These are phyloP conservation scores for Petrocephalus schoutedeni DNA, from an alignment of 2,797 vertebrate species.

Conservation along the genomic window DNA sequence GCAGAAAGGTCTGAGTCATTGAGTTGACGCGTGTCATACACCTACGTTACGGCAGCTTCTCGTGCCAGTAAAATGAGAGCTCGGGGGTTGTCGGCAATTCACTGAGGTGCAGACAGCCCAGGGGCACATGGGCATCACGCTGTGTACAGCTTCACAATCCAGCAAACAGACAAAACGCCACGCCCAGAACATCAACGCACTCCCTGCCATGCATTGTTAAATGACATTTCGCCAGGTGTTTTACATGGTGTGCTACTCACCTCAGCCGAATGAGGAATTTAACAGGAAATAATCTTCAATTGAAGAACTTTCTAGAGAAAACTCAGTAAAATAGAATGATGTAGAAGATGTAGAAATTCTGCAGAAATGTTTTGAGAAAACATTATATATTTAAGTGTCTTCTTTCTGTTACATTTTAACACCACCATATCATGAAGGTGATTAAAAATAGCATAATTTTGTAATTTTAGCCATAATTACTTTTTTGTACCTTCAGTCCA, in stretches of 20 bases:
- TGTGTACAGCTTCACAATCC: neutral
- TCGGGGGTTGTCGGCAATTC: neutral
- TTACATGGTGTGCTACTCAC: neutral
- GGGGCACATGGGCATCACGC: neutral
- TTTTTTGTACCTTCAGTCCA: neutral
- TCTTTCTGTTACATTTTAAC: neutral
- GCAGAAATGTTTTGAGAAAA: neutral
- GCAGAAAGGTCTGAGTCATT: conserved; percentile 14
- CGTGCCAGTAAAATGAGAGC: conserved; percentile 12
- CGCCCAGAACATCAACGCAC: neutral
- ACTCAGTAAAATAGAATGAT: neutral
- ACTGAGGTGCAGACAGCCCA: neutral
- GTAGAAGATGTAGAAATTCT: too few relatives aligned
- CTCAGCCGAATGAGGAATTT: neutral
- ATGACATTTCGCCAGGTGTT: neutral
- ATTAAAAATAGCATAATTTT: neutral
- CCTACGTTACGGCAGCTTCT: conserved; percentile 16
- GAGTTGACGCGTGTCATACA: conserved; percentile 14
- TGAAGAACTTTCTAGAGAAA: neutral
- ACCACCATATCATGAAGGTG: neutral
- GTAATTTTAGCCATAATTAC: neutral
- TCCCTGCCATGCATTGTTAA: neutral
- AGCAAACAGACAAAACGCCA: neutral
- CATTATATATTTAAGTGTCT: neutral
- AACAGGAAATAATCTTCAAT: neutral